Evolutionary conservation across 2,888 invertebrate species (phyloP).

Genomic region (Apoda limacodes): DNA sequence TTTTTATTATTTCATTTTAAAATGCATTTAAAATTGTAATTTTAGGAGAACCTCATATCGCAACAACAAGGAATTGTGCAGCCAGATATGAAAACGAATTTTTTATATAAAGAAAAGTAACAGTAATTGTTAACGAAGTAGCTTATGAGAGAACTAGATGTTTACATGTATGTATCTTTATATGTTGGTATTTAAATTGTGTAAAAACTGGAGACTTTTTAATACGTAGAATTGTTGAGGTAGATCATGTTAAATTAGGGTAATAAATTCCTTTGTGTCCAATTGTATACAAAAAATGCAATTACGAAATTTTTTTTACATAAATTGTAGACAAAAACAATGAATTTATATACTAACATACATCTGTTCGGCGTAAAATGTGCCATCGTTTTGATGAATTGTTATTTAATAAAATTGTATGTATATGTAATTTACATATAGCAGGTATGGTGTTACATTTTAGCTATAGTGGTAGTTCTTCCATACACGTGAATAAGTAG

Average conservation of each 20-base stretch:
- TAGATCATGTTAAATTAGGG: too few species aligned
- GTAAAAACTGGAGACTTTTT: slow-evolving; percentile 42
- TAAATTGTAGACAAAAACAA: too few species aligned
- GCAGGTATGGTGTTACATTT: slow-evolving; percentile 50
- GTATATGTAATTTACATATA: slow-evolving; percentile 57
- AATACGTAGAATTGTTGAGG: slow-evolving; percentile 48
- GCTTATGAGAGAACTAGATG: slow-evolving; percentile 19
- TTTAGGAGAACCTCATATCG: slow-evolving; percentile 26
- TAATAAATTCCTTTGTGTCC: slow-evolving; percentile 7
- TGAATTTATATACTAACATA: too few species aligned
- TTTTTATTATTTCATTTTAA: background rate
- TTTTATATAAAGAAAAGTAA: slow-evolving; percentile 35
- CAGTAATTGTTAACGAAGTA: slow-evolving; percentile 27
- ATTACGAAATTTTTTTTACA: too few species aligned
- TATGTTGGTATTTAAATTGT: slow-evolving; percentile 40
- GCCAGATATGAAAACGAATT: slow-evolving; percentile 53
- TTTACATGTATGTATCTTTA: slow-evolving; percentile 25
- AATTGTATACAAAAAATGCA: slow-evolving; percentile 7
- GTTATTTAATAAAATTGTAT: slow-evolving; percentile 52
- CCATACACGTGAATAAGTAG: slow-evolving; percentile 34
- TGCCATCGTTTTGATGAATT: slow-evolving; percentile 56
- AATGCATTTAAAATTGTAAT: slow-evolving; percentile 9
- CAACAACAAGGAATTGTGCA: slow-evolving; percentile 59
- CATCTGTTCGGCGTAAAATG: slow-evolving; percentile 40
- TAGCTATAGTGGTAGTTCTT: slow-evolving; percentile 68